Evolutionary conservation across 2,113 vertebrate species (phyloP).

Genomic region (Xiphias gladius): DNA sequence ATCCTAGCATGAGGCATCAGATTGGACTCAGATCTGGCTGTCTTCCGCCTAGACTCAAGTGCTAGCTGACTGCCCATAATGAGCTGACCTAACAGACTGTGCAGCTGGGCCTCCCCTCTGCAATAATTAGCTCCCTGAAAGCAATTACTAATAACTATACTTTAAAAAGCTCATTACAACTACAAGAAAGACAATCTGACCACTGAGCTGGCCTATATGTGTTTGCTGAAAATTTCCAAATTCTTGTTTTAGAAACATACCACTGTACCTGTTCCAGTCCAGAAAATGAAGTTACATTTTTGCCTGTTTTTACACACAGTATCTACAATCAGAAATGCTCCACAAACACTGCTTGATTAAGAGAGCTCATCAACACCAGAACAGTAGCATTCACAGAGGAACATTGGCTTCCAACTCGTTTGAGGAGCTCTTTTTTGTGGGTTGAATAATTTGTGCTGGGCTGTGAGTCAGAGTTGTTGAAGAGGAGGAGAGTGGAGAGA

Average conservation of each 20-base stretch:
- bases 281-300: not conserved
- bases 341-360: conserved; percentile 17
- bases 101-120: conserved; percentile 71
- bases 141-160: conserved; percentile 58
- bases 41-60: conserved; percentile 59
- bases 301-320: not conserved
- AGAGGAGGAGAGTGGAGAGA: conserved; percentile 77
- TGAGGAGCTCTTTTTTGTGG: conserved; percentile 63
- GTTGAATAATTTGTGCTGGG: conserved; percentile 68
- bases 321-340: not conserved
- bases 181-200: conserved; percentile 15
- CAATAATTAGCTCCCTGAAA: conserved; percentile 65
- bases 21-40: conserved; percentile 66
- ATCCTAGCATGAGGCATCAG: conserved; percentile 59
- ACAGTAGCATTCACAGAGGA: conserved; percentile 33
- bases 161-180: conserved; percentile 51
- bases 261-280: not conserved
- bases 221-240: not conserved
- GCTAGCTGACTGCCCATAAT: conserved; percentile 70
- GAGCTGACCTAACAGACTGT: conserved; percentile 68
- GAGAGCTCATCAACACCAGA: conserved; percentile 32
- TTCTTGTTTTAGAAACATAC: not conserved
- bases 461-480: conserved; percentile 79
- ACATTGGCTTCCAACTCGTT: conserved; percentile 36
- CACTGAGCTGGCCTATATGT: not conserved